phyloP scores from a whole-genome alignment of 2,888 invertebrate genomes.

The Cyrtodaria siliqua region DNA sequence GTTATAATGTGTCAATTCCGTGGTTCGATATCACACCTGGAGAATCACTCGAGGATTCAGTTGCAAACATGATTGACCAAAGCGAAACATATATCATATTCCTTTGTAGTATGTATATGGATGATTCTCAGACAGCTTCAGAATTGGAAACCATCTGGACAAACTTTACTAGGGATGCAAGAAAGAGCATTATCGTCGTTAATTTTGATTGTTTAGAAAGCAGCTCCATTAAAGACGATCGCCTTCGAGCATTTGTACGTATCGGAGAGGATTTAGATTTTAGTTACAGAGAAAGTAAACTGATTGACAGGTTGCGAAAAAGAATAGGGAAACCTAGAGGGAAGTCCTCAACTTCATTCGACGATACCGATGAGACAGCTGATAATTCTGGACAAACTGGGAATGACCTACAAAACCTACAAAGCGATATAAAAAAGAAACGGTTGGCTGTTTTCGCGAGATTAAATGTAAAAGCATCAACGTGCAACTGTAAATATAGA shows the following conservation, averaged over 20 bases:
- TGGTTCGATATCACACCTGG: background rate
- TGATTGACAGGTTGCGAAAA: background rate
- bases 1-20: background rate
- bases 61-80: background rate
- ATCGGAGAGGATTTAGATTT: background rate
- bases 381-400: too few species aligned
- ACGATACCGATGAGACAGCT: too few species aligned
- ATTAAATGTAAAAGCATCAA: too few species aligned
- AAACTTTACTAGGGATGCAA: slow-evolving; percentile 1
- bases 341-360: too few species aligned
- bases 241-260: background rate
- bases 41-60: background rate
- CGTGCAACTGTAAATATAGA: too few species aligned
- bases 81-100: slow-evolving; percentile 9
- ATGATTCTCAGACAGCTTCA: background rate
- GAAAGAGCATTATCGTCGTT: slow-evolving; percentile 10
- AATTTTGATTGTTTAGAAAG: slow-evolving; percentile 5
- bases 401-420: too few species aligned
- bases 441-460: too few species aligned
- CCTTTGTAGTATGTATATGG: slow-evolving; percentile 13
- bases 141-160: slow-evolving; percentile 26
- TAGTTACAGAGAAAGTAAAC: background rate
- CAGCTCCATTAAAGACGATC: background rate
- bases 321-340: background rate
- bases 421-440: too few species aligned